These are phyloP conservation scores for Enhydra lutris DNA, from an alignment of 2,113 vertebrate species.

Conservation along the genomic window DNA sequence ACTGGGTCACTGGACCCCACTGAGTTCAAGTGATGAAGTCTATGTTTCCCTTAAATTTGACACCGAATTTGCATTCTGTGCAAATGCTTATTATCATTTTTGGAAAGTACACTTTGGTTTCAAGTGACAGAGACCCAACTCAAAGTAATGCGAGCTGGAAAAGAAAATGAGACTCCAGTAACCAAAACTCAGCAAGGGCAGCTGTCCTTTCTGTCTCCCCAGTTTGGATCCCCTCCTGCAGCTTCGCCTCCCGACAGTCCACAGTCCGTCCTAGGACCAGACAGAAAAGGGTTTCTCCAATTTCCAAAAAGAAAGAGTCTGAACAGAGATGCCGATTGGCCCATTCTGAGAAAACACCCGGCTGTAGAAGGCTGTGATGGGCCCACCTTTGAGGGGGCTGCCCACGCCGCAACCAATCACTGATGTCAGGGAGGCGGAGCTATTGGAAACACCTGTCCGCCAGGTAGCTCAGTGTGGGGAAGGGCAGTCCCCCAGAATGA, in stretches of 20 bases:
- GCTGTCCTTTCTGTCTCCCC: neutral
- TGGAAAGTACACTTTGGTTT: neutral
- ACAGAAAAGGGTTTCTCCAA: neutral
- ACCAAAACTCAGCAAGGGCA: neutral
- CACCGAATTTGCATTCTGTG: neutral
- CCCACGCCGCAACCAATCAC: neutral
- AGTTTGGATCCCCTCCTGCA: neutral
- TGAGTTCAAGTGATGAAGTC: neutral
- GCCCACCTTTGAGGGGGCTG: neutral
- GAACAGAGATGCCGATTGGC: neutral
- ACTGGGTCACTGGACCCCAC: neutral
- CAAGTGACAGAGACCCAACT: neutral
- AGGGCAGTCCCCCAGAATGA: neutral
- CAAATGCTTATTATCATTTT: neutral
- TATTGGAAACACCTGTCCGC: neutral
- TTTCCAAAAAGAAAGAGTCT: neutral
- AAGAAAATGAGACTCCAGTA: neutral
- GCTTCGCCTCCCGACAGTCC: neutral
- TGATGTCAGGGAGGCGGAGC: neutral
- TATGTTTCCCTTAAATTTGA: neutral
- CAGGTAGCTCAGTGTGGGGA: neutral
- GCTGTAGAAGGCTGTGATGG: neutral
- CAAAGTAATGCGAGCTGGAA: neutral
- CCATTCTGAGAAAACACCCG: neutral
- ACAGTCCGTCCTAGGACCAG: neutral